Evolutionary conservation across 2,797 vertebrate genomes (phyloP).

Genomic region (Natrix natrix): DNA sequence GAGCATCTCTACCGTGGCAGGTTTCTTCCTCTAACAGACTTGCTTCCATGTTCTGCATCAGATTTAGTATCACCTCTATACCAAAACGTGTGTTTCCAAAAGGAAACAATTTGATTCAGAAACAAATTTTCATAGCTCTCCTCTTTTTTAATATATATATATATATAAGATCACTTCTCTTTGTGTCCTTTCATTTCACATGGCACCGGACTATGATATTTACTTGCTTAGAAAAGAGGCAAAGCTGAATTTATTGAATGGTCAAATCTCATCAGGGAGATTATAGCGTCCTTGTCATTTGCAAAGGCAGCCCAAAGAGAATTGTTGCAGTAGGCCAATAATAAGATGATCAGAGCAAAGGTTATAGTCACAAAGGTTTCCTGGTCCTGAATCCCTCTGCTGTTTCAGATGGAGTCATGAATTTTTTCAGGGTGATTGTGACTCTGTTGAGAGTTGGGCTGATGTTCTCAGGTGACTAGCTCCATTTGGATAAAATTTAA

Average conservation of each 20-base stretch:
- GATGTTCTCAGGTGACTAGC: neutral
- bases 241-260: neutral
- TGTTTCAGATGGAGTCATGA: neutral
- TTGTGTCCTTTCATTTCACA: neutral
- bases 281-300: neutral
- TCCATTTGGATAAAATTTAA: neutral
- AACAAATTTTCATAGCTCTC: neutral
- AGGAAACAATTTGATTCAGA: neutral
- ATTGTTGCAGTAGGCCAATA: neutral
- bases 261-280: neutral
- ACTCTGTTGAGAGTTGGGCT: neutral
- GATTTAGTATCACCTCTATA: neutral
- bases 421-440: neutral
- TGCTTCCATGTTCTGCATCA: neutral
- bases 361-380: neutral
- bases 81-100: neutral
- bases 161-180: neutral
- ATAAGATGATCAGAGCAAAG: neutral
- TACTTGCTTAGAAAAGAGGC: neutral
- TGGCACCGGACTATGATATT: fast-evolving
- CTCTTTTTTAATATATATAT: neutral
- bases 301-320: neutral
- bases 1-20: neutral
- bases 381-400: neutral
- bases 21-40: neutral